Evolutionary conservation across 2,113 vertebrate species (phyloP), one percentile per base, ranked within the genome.

Genomic region (Phoxinus phoxinus): DNA sequence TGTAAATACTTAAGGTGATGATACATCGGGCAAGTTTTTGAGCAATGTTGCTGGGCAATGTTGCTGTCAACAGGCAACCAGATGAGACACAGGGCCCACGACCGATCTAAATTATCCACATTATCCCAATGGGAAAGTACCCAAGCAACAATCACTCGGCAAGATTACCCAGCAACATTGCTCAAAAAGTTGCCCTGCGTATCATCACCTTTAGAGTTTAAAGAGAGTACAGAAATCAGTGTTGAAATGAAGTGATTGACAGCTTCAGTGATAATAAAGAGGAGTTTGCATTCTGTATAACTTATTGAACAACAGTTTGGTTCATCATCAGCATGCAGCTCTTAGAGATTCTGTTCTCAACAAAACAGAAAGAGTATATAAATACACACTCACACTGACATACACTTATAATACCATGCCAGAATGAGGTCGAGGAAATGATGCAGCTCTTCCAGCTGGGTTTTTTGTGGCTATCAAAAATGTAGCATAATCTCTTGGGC

Each of bases 391-490:
- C 69, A 44, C 56, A 53, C 2, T 25, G 73, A 85, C 41, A 85
- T 23, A 25, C 27, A 69, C 46, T 11, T 21, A 63, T 46, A 25
- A 46, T 37, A 51, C 23, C 23, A 21, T 37, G 73, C 73, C 84
- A 85, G 84, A 77, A 78, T 56, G 73, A 77, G 44, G 74, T 37
- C 6, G 19, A 69, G 46, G 77, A 58, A 58, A 56, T 56, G 48
- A 72, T 69, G 61, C 48, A 73, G 32, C 63, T 44, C 46, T 71
- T 85, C 75, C 84, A 79, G 84, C 84, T 69, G 75, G 32, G 51
- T 37, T 58, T 82, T 69, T 56, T 69, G 65, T n/a, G 46, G 84
- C 69, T 32, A 80, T 80, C 48, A 58, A 44, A 85, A 27, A 81
- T 51, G 63, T n/a, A 80, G 48, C 56, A 59, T 58, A 80, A 59